A percentile compares a stretch with the other conserved stretches of the same genome.
These are phyloP conservation scores for Danaus plexippus DNA, from an alignment of 1,140 invertebrate genomes.

Conservation along the genomic window DNA sequence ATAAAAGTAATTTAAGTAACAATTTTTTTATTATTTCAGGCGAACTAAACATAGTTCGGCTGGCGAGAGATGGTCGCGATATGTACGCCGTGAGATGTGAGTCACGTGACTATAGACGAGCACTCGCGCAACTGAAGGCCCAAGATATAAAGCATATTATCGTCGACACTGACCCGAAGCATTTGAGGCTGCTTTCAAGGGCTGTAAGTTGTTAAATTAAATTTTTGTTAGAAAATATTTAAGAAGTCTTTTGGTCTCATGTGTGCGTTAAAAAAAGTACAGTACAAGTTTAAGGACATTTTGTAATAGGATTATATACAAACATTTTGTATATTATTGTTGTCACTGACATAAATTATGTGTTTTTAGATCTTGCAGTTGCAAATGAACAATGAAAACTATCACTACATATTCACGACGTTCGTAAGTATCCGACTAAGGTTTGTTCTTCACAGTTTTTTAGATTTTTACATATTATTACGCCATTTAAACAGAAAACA, in stretches of 20 bases:
- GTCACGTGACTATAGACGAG: conserved; percentile 82
- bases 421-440: conserved; percentile 81
- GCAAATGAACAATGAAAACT: conserved; percentile 94
- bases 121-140: conserved; percentile 84
- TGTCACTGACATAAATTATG: conserved; percentile 3
- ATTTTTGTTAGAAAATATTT: background rate
- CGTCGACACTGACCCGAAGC: conserved; percentile 84
- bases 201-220: conserved; percentile 76
- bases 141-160: conserved; percentile 89
- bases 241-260: too few relatives aligned
- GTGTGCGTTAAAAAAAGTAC: too few relatives aligned
- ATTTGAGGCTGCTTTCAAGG: conserved; percentile 84
- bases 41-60: conserved; percentile 87
- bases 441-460: conserved; percentile 4
- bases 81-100: conserved; percentile 86
- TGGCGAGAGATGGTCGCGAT: conserved; percentile 80
- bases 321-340: background rate
- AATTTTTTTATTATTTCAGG: conserved; percentile 71
- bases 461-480: background rate
- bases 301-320: background rate
- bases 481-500: too few relatives aligned
- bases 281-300: too few relatives aligned
- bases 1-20: background rate
- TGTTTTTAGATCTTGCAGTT: conserved; percentile 86
- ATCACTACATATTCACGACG: conserved; percentile 94